Conservation (phyloP, 2,797 vertebrate species). For the Paratrypauchen microcephalus region DNA sequence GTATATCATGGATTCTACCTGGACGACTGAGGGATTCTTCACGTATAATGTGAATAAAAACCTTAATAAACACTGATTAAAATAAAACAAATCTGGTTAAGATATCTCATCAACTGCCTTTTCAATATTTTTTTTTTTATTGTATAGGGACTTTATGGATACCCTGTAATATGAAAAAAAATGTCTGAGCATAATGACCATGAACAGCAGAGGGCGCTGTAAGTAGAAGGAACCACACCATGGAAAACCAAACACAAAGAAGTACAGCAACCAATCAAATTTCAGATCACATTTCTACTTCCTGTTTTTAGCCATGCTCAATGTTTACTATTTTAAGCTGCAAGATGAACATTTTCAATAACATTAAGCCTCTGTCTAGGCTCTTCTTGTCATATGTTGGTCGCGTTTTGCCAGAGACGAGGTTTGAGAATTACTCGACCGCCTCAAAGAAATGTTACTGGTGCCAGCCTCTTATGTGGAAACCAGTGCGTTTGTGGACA, state of each 20-base stretch:
- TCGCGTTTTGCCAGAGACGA: neutral
- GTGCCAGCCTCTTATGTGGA: neutral
- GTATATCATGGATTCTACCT: no score
- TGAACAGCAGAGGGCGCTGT: neutral
- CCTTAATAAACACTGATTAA: no score
- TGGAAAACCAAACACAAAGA: slow-evolving; percentile 34
- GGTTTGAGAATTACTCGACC: slow-evolving; percentile 9
- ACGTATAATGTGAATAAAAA: no score
- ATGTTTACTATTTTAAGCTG: neutral
- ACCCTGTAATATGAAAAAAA: no score
- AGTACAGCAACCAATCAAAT: slow-evolving; percentile 51
- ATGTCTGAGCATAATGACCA: no score
- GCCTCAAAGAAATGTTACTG: neutral
- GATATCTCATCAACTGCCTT: no score
- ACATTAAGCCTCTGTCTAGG: slow-evolving; percentile 16
- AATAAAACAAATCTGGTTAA: no score
- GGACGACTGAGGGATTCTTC: no score
- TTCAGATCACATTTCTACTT: slow-evolving; percentile 23
- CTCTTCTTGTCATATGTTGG: slow-evolving; percentile 12
- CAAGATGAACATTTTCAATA: slow-evolving; percentile 43
- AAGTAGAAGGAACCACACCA: neutral
- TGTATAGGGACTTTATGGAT: no score
- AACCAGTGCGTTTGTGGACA: slow-evolving; percentile 6
- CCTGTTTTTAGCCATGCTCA: slow-evolving; percentile 40
- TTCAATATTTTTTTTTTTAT: no score